Conservation (phyloP, 2,797 vertebrate species). For the Gymnoscopelus microlampas region DNA sequence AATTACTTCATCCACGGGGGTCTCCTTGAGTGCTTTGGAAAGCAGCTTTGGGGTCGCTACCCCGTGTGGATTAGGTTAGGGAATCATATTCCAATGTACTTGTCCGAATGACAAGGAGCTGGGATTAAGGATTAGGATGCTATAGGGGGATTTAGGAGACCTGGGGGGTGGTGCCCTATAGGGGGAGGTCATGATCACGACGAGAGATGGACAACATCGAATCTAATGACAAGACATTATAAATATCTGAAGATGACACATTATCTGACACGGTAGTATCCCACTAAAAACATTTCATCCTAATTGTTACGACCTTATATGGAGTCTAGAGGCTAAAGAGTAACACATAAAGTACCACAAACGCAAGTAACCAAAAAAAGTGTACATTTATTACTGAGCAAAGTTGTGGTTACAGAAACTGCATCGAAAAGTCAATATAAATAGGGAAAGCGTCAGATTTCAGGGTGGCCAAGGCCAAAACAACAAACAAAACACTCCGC, state of each 20-base stretch:
- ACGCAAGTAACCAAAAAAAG: too few species aligned
- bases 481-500: too few species aligned
- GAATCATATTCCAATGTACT: slow-evolving; percentile 80
- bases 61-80: slow-evolving; percentile 67
- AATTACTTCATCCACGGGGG: slow-evolving; percentile 50
- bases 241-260: slow-evolving; percentile 9
- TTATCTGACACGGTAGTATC: too few species aligned
- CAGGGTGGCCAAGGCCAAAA: too few species aligned
- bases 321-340: too few species aligned
- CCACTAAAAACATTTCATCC: too few species aligned
- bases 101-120: slow-evolving; percentile 50
- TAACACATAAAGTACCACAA: too few species aligned
- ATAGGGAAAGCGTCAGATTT: too few species aligned
- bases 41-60: slow-evolving; percentile 56
- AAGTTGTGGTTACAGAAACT: too few species aligned
- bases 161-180: slow-evolving; percentile 17
- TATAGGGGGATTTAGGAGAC: slow-evolving; percentile 46
- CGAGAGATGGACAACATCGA: slow-evolving; percentile 35
- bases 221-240: slow-evolving; percentile 23
- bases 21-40: slow-evolving; percentile 48
- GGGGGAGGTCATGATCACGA: slow-evolving; percentile 30
- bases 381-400: too few species aligned
- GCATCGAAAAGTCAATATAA: too few species aligned
- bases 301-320: too few species aligned
- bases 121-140: slow-evolving; percentile 75